phyloP scores from a whole-genome alignment of 2,797 vertebrate genomes.

The Anabacerthia variegaticeps region DNA sequence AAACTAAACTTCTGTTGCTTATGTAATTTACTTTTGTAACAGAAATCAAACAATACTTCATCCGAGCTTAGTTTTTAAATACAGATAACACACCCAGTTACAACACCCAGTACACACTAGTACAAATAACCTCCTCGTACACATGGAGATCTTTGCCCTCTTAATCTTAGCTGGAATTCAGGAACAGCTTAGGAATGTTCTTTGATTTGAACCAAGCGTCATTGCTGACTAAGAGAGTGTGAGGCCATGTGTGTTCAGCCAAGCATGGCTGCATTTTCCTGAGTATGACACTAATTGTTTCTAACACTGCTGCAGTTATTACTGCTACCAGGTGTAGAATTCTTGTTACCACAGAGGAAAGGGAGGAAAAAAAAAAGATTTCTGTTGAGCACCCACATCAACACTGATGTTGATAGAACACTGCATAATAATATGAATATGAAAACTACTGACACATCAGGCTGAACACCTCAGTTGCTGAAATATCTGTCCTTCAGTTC shows the following conservation, averaged over 20 bases:
- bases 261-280: neutral
- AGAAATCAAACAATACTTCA: neutral
- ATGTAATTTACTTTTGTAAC: neutral
- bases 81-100: neutral
- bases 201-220: neutral
- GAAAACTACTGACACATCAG: neutral
- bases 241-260: neutral
- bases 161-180: constrained; percentile 55
- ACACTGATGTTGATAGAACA: neutral
- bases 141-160: constrained; percentile 28
- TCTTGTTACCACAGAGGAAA: neutral
- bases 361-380: neutral
- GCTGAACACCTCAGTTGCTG: neutral
- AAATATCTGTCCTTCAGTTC: neutral
- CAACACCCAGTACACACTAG: neutral
- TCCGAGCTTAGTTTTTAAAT: neutral
- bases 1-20: neutral
- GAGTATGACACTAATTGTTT: neutral
- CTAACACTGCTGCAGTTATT: neutral
- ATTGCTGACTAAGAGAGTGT: neutral
- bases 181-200: neutral
- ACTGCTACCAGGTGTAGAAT: neutral
- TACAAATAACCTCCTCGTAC: neutral
- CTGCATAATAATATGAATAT: neutral
- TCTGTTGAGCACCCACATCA: neutral